A percentile compares a stretch with the other conserved stretches of the same genome.
phyloP scores from a whole-genome alignment of 2,797 vertebrate genomes.

The Pangasius larnaudii region DNA sequence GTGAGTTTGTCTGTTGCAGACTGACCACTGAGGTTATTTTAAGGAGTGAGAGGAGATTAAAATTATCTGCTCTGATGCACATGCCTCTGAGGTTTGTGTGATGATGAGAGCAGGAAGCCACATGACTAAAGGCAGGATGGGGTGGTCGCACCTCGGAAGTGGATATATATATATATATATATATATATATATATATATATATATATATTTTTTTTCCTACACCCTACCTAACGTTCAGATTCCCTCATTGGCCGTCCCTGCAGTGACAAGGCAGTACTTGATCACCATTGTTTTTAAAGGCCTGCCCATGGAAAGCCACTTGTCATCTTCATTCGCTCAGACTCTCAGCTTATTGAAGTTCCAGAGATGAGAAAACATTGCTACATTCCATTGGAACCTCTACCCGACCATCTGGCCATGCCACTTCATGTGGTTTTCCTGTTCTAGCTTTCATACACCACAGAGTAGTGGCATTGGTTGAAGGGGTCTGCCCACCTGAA shows the following conservation, averaged over 20 bases:
- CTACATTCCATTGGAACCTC: conserved; percentile 50
- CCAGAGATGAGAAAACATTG: conserved; percentile 54
- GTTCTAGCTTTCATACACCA: conserved; percentile 20
- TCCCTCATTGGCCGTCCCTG: neutral
- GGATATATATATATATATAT: too few species aligned
- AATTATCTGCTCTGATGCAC: neutral
- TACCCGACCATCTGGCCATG: conserved; percentile 28
- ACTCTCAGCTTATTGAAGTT: conserved; percentile 20
- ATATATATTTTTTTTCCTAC: too few species aligned
- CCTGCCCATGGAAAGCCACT: conserved; percentile 27
- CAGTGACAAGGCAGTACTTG: conserved; percentile 4
- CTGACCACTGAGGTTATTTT: conserved; percentile 21
- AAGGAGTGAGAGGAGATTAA: neutral
- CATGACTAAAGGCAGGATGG: conserved; percentile 1
- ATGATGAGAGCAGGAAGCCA: conserved; percentile 8
- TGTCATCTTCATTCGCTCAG: conserved; percentile 12
- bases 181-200: too few species aligned
- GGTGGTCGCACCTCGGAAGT: conserved; percentile 21
- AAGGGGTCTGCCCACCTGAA: conserved; percentile 43
- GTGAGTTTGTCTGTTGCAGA: neutral
- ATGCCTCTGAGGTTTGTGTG: conserved; percentile 24
- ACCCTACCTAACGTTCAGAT: neutral
- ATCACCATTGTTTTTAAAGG: conserved; percentile 2
- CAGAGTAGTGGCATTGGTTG: conserved; percentile 23
- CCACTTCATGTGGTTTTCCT: conserved; percentile 44